phyloP scores from a whole-genome alignment of 2,797 vertebrate genomes.

The Myripristis jacobus region DNA sequence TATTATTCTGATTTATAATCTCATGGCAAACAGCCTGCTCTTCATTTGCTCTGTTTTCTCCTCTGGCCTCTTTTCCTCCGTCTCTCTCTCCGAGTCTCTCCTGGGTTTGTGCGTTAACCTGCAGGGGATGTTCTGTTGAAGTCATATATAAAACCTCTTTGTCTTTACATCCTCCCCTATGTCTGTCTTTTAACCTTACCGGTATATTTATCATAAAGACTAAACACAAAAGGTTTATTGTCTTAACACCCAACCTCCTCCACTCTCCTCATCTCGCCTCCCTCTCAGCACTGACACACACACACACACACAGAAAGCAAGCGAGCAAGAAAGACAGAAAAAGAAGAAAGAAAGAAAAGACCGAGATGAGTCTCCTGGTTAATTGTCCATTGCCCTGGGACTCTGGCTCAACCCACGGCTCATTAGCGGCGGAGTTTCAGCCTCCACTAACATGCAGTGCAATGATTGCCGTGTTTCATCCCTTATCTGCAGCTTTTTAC shows the following conservation, averaged over 20 bases:
- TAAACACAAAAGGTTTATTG: background rate
- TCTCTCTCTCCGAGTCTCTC: background rate
- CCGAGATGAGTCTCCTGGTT: constrained; percentile 67
- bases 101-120: constrained; percentile 2
- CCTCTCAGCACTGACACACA: background rate
- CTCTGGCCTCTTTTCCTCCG: background rate
- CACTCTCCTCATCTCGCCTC: constrained; percentile 10
- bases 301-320: background rate
- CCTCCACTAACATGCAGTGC: constrained; percentile 55
- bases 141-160: background rate
- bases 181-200: background rate
- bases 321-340: constrained; percentile 20
- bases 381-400: constrained; percentile 73
- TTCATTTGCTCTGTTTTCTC: background rate
- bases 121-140: background rate
- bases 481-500: constrained; percentile 57
- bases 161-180: background rate
- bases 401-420: constrained; percentile 65
- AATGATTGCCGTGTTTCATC: constrained; percentile 54
- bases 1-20: background rate
- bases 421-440: constrained; percentile 62
- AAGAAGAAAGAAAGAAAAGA: constrained; percentile 12
- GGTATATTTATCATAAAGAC: constrained; percentile 8
- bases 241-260: constrained; percentile 1
- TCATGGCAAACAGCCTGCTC: background rate